These are phyloP conservation scores for Nerophis lumbriciformis DNA, from an alignment of 2,113 vertebrate species.

Conservation along the genomic window DNA sequence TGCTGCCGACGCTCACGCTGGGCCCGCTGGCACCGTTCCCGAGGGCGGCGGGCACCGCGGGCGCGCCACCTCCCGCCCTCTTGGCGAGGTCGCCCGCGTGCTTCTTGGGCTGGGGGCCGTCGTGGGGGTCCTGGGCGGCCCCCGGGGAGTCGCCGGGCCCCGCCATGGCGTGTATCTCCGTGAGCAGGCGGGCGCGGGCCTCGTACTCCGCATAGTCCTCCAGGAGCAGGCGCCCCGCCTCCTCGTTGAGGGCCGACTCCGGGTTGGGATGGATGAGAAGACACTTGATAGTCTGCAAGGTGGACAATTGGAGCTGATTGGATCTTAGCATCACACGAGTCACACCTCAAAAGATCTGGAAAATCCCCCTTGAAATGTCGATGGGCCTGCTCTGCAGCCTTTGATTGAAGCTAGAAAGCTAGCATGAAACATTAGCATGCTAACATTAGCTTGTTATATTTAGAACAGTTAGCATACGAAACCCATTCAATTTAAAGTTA, in stretches of 20 bases:
- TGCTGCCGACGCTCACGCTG: constrained; percentile 57
- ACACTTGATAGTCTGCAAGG: constrained; percentile 86
- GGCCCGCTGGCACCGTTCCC: constrained; percentile 62
- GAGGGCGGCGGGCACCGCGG: constrained; percentile 46
- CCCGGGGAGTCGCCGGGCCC: constrained; percentile 66
- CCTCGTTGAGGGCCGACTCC: constrained; percentile 85
- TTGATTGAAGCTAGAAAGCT: too few relatives aligned
- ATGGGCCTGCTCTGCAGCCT: too few relatives aligned
- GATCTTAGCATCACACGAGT: too few relatives aligned
- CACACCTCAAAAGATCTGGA: too few relatives aligned
- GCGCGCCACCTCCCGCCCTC: constrained; percentile 68
- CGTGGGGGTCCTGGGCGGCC: constrained; percentile 59
- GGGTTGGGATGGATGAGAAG: constrained; percentile 92
- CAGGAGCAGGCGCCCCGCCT: constrained; percentile 83
- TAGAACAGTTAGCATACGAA: too few relatives aligned
- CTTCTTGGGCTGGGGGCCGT: constrained; percentile 87
- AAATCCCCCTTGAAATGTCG: too few relatives aligned
- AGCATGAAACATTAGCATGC: too few relatives aligned
- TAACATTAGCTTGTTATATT: too few relatives aligned
- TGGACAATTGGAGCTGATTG: background rate
- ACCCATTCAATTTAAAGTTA: too few relatives aligned
- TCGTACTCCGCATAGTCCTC: constrained; percentile 91
- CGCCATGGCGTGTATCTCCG: constrained; percentile 82
- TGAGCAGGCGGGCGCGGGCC: constrained; percentile 81
- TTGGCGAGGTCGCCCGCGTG: constrained; percentile 83